Base-by-base conservation (phyloP, 2,113 vertebrate genomes). In the Brevimyrus niger region DNA sequence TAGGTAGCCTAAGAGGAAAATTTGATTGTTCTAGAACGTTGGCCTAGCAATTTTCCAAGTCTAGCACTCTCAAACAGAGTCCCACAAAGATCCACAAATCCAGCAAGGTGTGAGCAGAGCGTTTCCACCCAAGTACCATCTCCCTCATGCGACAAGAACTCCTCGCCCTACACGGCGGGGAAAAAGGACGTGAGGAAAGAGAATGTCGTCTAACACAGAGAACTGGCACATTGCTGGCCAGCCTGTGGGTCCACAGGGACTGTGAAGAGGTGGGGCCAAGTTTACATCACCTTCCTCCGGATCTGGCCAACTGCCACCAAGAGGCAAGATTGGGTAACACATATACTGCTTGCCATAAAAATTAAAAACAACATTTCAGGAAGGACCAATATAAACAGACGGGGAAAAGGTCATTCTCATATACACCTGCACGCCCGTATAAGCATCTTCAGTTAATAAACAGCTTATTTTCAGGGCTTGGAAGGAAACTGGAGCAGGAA, bases 291-390 rank as follows among this genome's bases (percentile, higher is more conserved):
- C 55, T 13, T 61, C 17, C 15, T 15, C 87, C 46, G 17, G 38
- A 87, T 9, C 35, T 87, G 53, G 87, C 55, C 87, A 38, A 15
- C 31, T 19, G 87, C 87, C 87, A 87, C 87, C 51, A 61, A 38
- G 87, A 42, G 9, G 87, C 21, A n/a, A 55, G 48, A 31, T 27
- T 87, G 53, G 35, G 17, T 42, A 46, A 44, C 31, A 87, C 27
- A 55, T 46, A 31, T 87, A 87, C 27, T 42, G 13, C 38, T n/a
- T 87, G 87, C 35, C 53, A 80, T 80, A 38, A 35, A 76, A 80
- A 80, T 80, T 42, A 38, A 80, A 19, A 80, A 80, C 27, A 76
- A 80, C 53, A 44, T 87, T 87, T 53, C 87, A 87, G 42, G 4
- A 87, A 87, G 21, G 13, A 87, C 17, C 31, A 87, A 65, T 17